Evolutionary conservation across 2,888 invertebrate genomes (phyloP).

Genomic region (Drosophila recens): DNA sequence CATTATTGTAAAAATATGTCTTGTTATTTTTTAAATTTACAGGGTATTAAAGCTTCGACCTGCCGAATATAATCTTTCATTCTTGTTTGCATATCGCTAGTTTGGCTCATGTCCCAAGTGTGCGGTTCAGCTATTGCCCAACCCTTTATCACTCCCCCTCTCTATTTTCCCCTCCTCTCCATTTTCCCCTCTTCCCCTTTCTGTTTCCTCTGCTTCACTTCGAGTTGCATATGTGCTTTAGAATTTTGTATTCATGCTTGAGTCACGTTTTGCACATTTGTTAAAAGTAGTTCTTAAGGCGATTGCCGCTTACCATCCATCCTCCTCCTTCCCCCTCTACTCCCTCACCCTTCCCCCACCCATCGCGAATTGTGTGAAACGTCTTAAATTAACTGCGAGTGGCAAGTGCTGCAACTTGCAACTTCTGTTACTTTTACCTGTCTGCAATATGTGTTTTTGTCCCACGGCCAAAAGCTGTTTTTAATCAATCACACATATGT

Average conservation of each 20-base stretch:
- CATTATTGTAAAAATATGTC: too few species aligned
- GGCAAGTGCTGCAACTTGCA: constrained; percentile 36
- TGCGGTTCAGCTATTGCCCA: constrained; percentile 49
- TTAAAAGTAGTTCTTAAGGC: constrained; percentile 80
- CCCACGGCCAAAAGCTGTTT: constrained; percentile 42
- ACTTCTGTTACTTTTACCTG: constrained; percentile 19
- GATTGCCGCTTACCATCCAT: constrained; percentile 56
- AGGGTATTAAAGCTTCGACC: neutral
- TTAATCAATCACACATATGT: constrained; percentile 71
- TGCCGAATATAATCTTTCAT: neutral
- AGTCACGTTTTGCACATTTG: constrained; percentile 81
- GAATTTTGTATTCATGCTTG: constrained; percentile 77
- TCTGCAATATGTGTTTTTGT: constrained; percentile 7
- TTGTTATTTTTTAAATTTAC: too few species aligned
- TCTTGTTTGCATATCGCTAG: constrained; percentile 72
- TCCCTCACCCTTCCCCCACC: neutral
- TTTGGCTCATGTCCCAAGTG: constrained; percentile 67
- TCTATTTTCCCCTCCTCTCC: neutral
- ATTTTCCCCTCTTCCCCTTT: neutral
- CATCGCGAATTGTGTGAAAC: constrained; percentile 66
- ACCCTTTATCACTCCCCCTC: constrained; percentile 15
- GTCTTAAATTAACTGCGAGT: constrained; percentile 73
- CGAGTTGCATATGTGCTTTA: constrained; percentile 64
- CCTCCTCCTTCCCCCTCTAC: constrained; percentile 6
- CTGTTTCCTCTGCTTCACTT: constrained; percentile 7